Conservation (phyloP, 1,140 invertebrate species). For the Bicyclus anynana region DNA sequence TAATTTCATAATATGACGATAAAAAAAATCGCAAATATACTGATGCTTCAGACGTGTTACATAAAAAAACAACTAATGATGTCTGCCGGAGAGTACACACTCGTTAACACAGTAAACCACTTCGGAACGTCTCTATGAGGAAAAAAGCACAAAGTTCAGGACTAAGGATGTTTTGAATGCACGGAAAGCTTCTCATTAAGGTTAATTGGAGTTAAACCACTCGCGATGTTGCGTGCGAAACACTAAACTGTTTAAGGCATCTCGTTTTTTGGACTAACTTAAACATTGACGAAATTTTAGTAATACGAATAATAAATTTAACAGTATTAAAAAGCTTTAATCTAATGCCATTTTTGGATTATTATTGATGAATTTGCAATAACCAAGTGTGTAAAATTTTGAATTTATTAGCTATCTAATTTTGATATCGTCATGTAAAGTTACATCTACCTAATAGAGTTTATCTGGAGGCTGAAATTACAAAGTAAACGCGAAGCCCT, state of each 20-base stretch:
- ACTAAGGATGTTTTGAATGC: conserved; percentile 8
- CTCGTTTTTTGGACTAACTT: too few species aligned
- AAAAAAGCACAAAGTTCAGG: conserved; percentile 1
- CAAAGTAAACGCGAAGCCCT: conserved; percentile 31
- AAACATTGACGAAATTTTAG: background rate
- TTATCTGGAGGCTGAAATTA: background rate
- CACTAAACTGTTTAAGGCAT: conserved; percentile 1
- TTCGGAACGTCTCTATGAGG: background rate
- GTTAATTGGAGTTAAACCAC: conserved; percentile 18
- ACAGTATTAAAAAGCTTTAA: too few species aligned
- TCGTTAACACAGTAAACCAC: conserved; percentile 1
- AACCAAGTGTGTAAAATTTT: too few species aligned
- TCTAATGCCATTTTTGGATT: too few species aligned
- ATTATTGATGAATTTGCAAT: too few species aligned
- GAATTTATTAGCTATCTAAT: too few species aligned
- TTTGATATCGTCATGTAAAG: too few species aligned
- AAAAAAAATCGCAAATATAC: background rate
- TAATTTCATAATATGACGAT: too few species aligned
- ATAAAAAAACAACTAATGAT: background rate
- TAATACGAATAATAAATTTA: too few species aligned
- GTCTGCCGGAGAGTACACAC: background rate
- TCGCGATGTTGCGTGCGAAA: conserved; percentile 11
- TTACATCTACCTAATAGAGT: too few species aligned
- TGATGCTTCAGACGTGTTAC: background rate
- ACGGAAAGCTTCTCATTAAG: conserved; percentile 17